Percentiles rank a stretch among this genome's conserved stretches.
Evolutionary conservation across 2,888 invertebrate genomes (phyloP).

Genomic region (Chrysomela aeneicollis): DNA sequence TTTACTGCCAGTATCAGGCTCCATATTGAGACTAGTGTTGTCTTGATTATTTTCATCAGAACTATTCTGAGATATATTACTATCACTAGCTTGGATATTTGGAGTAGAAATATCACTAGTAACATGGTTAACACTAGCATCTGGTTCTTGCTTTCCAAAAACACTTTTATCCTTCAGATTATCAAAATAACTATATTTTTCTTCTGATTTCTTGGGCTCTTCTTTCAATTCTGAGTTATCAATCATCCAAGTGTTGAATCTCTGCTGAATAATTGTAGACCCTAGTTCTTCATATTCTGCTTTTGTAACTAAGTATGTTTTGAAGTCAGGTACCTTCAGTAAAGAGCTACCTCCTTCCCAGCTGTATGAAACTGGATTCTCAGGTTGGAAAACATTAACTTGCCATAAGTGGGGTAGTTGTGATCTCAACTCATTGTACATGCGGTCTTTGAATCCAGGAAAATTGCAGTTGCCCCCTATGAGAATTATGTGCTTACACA

Average conservation of each 20-base stretch:
- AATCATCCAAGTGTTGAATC: slow-evolving; percentile 62
- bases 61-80: not conserved
- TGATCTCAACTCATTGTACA: slow-evolving; percentile 80
- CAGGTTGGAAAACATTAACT: slow-evolving; percentile 75
- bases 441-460: slow-evolving; percentile 82
- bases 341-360: slow-evolving; percentile 89
- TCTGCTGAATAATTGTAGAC: slow-evolving; percentile 70
- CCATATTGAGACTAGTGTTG: not conserved
- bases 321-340: slow-evolving; percentile 77
- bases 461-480: slow-evolving; percentile 84
- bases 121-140: slow-evolving; percentile 4
- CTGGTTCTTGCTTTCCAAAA: slow-evolving; percentile 45
- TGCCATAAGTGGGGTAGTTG: slow-evolving; percentile 80
- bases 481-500: slow-evolving; percentile 84
- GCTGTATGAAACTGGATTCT: slow-evolving; percentile 80
- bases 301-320: slow-evolving; percentile 75
- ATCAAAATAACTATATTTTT: slow-evolving; percentile 41
- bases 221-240: slow-evolving; percentile 38
- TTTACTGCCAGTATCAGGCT: not conserved
- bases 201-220: slow-evolving; percentile 30
- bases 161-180: slow-evolving; percentile 41
- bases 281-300: slow-evolving; percentile 93
- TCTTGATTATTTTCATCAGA: not conserved
- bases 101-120: not conserved
- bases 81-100: not conserved